phyloP scores from a whole-genome alignment of 2,113 vertebrate genomes.

The Myrmecobius fasciatus region DNA sequence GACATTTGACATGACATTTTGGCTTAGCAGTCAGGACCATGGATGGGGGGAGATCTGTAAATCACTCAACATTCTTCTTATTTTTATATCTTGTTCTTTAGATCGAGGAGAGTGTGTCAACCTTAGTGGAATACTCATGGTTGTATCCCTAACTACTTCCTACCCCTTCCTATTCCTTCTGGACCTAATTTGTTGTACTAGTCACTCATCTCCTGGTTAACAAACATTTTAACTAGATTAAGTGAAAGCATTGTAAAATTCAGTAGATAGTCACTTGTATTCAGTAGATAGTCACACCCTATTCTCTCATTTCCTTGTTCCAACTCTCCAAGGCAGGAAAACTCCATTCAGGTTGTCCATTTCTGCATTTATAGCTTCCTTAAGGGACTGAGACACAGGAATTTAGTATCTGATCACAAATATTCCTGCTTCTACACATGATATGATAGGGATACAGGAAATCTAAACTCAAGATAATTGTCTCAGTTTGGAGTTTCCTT shows the following conservation, averaged over 20 bases:
- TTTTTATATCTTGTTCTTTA: not conserved
- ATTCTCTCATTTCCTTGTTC: not conserved
- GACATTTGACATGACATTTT: not conserved
- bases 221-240: not conserved
- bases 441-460: not conserved
- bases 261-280: not conserved
- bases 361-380: not conserved
- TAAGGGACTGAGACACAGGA: not conserved
- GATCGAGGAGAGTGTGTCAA: not conserved
- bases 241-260: not conserved
- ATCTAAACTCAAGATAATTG: not conserved
- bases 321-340: not conserved
- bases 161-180: not conserved
- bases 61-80: not conserved
- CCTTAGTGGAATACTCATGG: not conserved
- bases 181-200: not conserved
- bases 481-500: not conserved
- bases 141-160: not conserved
- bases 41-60: not conserved
- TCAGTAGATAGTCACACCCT: not conserved
- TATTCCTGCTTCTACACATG: not conserved
- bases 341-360: not conserved
- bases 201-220: not conserved
- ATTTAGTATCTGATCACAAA: not conserved
- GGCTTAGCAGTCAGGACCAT: not conserved